A percentile compares a stretch with the other conserved stretches of the same genome.
These are phyloP conservation scores for Heteromyza rotundicornis DNA, from an alignment of 2,888 invertebrate species.

Conservation along the genomic window DNA sequence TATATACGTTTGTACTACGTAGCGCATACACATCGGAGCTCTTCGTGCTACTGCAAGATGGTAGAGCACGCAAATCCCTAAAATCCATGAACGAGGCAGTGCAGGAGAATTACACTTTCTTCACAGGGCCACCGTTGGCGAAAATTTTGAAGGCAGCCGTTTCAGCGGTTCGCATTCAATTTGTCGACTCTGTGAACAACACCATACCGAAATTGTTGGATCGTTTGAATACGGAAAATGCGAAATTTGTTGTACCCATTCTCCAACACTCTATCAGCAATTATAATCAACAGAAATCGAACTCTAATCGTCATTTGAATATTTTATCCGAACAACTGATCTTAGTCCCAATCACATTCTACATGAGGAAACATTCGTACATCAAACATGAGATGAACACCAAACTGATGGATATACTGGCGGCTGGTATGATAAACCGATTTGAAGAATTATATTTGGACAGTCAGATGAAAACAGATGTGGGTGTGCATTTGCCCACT, in stretches of 20 bases:
- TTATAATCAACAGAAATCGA: constrained; percentile 25
- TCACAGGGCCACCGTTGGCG: background rate
- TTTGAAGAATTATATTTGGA: background rate
- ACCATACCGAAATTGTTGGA: constrained; percentile 11
- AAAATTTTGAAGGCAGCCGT: constrained; percentile 10
- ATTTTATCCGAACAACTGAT: constrained; percentile 33
- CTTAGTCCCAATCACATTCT: constrained; percentile 20
- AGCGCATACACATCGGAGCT: constrained; percentile 52
- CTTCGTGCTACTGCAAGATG: constrained; percentile 51
- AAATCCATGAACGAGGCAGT: constrained; percentile 8
- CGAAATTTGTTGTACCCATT: constrained; percentile 7
- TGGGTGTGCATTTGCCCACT: background rate
- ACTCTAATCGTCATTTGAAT: constrained; percentile 28
- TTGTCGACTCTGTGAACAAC: background rate
- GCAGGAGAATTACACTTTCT: background rate
- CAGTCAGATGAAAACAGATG: background rate
- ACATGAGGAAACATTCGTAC: constrained; percentile 40
- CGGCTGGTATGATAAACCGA: constrained; percentile 34
- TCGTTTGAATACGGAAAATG: constrained; percentile 1
- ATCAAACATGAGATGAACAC: constrained; percentile 26
- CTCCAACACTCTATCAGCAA: constrained; percentile 24
- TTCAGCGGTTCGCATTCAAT: background rate
- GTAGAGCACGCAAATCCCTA: constrained; percentile 34
- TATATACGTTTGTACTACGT: constrained; percentile 47
- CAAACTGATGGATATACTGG: constrained; percentile 27